Base-by-base conservation (phyloP, 2,888 invertebrate genomes). In the Urechis unicinctus region DNA sequence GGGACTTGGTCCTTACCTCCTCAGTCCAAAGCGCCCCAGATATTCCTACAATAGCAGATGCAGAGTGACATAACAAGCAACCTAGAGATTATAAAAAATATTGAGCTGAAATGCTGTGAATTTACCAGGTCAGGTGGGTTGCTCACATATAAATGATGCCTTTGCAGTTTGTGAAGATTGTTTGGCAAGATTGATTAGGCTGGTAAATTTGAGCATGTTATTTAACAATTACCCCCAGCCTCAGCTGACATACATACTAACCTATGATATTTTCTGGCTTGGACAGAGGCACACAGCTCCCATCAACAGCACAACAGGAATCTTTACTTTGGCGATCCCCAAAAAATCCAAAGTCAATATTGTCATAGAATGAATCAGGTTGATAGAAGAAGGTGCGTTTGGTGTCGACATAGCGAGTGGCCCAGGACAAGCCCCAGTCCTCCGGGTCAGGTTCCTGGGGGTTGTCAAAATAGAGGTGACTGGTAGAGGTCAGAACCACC, bases 341-440 rank as follows among this genome's bases (percentile, higher is more conserved):
- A 17, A 63, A 65, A 51, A 67, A 50, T 21, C 55, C 57, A 9
- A 29, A 30, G 28, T 59, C 54, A 21, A 59, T 59, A 49, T 49
- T 58, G 43, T 54, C 53, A 24, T 54, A 57, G 43, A 57, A 60
- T 28, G 31, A 9, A 6, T 25, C 31, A 4, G 53, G 31, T 24
- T 26, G 26, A 30, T 53, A 53, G 22, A 25, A 29, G 54, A 56
- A 60, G 1, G 49, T 48, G 3, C 46, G 49, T 26, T 59, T 52
- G 1, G 70, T 70, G 61, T 69, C 68, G 4, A 69, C 67, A 56
- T 64, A 74, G 17, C 73, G 62, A 0, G 73, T 62, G 0, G 74
- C 75, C 77, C 77, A 77, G 57, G 71, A 70, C 25, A 72, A 55
- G 2, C 77, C 77, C 25, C 72, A 61, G 1, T 68, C 68, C 48